Conservation (phyloP, 2,797 vertebrate species). For the Anguilla obscura region DNA sequence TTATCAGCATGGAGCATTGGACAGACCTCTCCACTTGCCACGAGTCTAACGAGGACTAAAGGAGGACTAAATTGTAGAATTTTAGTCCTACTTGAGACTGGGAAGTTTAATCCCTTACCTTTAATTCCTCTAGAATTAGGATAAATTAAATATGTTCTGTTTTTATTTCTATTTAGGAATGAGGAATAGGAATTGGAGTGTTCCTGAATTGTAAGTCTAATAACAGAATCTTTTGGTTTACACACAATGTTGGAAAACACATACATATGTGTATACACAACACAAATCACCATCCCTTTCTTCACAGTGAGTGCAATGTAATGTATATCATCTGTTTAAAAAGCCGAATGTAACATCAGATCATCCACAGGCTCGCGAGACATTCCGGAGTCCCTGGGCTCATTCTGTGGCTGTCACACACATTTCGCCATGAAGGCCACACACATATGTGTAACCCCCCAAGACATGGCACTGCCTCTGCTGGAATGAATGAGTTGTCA, state of each 20-base stretch:
- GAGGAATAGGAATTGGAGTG: background rate
- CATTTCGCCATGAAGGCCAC: conserved; percentile 46
- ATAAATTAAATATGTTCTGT: background rate
- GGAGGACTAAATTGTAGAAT: background rate
- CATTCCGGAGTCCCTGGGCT: background rate
- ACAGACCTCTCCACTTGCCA: background rate
- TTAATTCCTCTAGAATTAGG: conserved; percentile 6
- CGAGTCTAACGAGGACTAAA: background rate
- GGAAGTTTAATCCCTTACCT: background rate
- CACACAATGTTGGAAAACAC: conserved; percentile 10
- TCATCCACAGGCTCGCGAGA: background rate
- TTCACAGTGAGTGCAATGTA: background rate
- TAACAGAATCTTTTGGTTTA: conserved; percentile 24
- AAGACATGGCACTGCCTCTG: conserved; percentile 19
- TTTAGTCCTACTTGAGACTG: conserved; percentile 13
- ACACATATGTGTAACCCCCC: conserved; percentile 30
- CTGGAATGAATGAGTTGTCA: background rate
- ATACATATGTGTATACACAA: conserved; percentile 5
- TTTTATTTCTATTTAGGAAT: conserved; percentile 20
- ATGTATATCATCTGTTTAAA: conserved; percentile 24
- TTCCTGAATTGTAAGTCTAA: conserved; percentile 9
- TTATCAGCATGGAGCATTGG: background rate
- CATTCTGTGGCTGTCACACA: conserved; percentile 41
- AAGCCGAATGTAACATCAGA: background rate
- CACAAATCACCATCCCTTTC: background rate